Evolutionary conservation across 64 coral and sea anemone species (phyloP).

Genomic region (Acropora tenuis): DNA sequence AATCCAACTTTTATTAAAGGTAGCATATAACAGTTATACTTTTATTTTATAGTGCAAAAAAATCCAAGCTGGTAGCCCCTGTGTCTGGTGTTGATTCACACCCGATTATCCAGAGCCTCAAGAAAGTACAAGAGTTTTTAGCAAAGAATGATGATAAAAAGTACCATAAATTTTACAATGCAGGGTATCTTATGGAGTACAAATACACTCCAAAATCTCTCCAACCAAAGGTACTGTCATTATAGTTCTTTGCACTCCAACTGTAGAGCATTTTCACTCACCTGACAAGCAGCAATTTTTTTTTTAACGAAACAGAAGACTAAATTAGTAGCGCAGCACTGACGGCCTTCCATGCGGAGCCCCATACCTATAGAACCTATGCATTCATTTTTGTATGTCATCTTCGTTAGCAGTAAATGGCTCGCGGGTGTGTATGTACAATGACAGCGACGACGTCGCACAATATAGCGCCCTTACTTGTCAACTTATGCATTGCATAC

Average conservation of each 20-base stretch:
- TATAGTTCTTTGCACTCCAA: constrained; percentile 6
- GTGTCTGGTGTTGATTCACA: constrained; percentile 3
- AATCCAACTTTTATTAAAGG: constrained; percentile 19
- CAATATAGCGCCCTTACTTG: too few species aligned
- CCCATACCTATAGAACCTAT: too few species aligned
- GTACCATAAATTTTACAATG: constrained; percentile 10
- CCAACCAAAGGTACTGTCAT: constrained; percentile 13
- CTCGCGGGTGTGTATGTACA: too few species aligned
- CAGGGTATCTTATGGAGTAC: constrained; percentile 18
- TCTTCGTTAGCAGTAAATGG: too few species aligned
- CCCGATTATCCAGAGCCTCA: constrained; percentile 50
- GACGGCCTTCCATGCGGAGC: too few species aligned
- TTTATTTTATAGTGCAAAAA: background rate
- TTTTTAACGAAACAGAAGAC: too few species aligned
- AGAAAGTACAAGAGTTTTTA: constrained; percentile 47
- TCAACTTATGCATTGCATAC: too few species aligned
- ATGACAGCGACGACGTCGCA: too few species aligned
- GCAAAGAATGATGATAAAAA: constrained; percentile 39
- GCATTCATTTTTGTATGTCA: too few species aligned
- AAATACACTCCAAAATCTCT: constrained; percentile 43
- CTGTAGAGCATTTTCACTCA: background rate
- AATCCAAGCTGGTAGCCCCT: background rate
- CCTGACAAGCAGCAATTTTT: background rate
- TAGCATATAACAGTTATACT: constrained; percentile 6
- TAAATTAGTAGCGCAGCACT: too few species aligned